A percentile compares a stretch with the other conserved stretches of the same genome.
Evolutionary conservation across 1,140 invertebrate species (phyloP).

Genomic region (Drosophila obscura): DNA sequence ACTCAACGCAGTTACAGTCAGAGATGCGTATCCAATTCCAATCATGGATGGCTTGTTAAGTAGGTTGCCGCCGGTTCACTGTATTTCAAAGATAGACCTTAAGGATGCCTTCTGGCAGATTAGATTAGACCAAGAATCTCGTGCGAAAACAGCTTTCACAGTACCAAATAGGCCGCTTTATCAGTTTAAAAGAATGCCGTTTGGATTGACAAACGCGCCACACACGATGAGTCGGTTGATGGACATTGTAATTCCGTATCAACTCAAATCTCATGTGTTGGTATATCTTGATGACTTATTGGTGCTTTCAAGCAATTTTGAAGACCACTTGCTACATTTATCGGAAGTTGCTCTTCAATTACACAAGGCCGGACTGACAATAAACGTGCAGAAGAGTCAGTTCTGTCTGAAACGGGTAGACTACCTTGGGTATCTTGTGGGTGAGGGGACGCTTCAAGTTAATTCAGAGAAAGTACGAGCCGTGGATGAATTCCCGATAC

Average conservation of each 20-base stretch:
- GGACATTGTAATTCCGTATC: constrained; percentile 76
- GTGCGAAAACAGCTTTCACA: constrained; percentile 9
- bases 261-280: constrained; percentile 51
- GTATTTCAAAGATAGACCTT: constrained; percentile 2
- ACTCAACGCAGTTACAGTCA: neutral
- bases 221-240: constrained; percentile 29
- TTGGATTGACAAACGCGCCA: constrained; percentile 26
- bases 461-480: constrained; percentile 43
- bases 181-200: neutral
- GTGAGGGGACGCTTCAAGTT: constrained; percentile 7
- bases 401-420: constrained; percentile 3
- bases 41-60: neutral
- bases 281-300: constrained; percentile 44
- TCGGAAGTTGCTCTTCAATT: neutral
- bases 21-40: constrained; percentile 13
- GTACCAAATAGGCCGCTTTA: constrained; percentile 4
- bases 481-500: constrained; percentile 3
- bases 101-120: constrained; percentile 15
- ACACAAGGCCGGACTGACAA: constrained; percentile 2
- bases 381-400: too few species aligned
- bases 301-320: constrained; percentile 14
- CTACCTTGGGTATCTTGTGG: constrained; percentile 12
- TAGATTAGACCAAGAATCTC: neutral
- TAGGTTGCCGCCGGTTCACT: neutral
- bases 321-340: constrained; percentile 6